These are phyloP conservation scores for Caenorhabditis afra DNA, from an alignment of 2,888 invertebrate genomes.

Conservation along the genomic window DNA sequence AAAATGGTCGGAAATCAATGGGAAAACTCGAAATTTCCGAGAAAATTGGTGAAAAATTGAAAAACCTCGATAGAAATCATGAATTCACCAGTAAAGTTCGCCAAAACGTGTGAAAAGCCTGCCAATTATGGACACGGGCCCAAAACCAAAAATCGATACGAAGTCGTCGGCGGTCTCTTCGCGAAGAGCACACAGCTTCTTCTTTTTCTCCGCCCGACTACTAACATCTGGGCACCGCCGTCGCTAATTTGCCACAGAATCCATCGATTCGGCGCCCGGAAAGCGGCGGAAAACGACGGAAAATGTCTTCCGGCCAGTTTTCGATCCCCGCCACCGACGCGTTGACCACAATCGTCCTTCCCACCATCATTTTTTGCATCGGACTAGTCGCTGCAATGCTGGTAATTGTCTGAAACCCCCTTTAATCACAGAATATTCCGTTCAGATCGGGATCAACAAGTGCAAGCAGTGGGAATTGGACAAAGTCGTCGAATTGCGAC, in stretches of 20 bases:
- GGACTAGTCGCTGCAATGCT: conserved; percentile 80
- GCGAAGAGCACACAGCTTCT: conserved; percentile 32
- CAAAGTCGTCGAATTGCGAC: conserved; percentile 79
- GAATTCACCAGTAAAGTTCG: too few relatives aligned
- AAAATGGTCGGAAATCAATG: conserved; percentile 7
- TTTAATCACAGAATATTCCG: conserved; percentile 11
- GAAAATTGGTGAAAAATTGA: not conserved
- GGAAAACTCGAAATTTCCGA: conserved; percentile 1
- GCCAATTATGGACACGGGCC: not conserved
- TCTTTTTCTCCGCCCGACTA: conserved; percentile 5
- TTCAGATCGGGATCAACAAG: conserved; percentile 78
- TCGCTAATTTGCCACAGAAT: conserved; percentile 31
- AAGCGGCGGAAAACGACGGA: not conserved
- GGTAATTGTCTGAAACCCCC: conserved; percentile 10
- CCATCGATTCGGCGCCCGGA: not conserved
- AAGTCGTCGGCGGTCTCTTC: conserved; percentile 38
- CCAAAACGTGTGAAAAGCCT: not conserved
- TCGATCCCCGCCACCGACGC: conserved; percentile 76
- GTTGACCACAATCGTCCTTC: conserved; percentile 79
- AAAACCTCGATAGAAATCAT: not conserved
- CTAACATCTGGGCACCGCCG: conserved; percentile 41
- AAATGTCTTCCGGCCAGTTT: conserved; percentile 61
- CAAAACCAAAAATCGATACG: conserved; percentile 60
- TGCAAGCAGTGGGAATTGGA: conserved; percentile 81
- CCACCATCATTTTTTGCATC: conserved; percentile 80